Conservation (phyloP, 2,888 invertebrate genomes). For the Callyntrura sp. region DNA sequence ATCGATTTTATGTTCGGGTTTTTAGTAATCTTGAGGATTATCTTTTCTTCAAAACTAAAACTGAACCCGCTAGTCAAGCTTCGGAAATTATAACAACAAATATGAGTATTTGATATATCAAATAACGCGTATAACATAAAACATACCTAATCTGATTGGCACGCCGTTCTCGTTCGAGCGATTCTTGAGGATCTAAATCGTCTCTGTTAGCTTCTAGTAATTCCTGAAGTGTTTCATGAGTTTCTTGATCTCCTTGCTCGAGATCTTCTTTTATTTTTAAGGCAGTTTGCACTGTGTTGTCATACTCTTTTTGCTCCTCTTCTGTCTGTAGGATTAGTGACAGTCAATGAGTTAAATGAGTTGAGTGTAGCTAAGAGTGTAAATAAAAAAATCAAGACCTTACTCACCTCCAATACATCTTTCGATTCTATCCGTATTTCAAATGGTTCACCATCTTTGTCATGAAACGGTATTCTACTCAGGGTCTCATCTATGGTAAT, state of each 20-base stretch:
- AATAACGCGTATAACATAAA: too few species aligned
- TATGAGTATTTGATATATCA: too few species aligned
- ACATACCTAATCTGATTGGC: constrained; percentile 63
- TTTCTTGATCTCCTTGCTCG: constrained; percentile 87
- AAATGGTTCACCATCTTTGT: constrained; percentile 64
- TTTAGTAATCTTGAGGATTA: constrained; percentile 54
- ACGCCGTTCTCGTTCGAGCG: constrained; percentile 44
- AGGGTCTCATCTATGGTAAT: constrained; percentile 56
- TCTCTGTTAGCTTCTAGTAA: constrained; percentile 88
- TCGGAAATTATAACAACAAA: too few species aligned
- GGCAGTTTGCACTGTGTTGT: constrained; percentile 88
- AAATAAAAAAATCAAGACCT: too few species aligned
- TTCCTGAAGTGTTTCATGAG: constrained; percentile 88
- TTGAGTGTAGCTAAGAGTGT: too few species aligned
- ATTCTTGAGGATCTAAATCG: constrained; percentile 84
- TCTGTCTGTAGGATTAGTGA: too few species aligned
- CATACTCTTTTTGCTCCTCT: constrained; percentile 88
- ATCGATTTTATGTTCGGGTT: constrained; percentile 60
- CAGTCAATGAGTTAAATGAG: too few species aligned
- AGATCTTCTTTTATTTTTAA: constrained; percentile 87
- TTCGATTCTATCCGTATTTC: constrained; percentile 58
- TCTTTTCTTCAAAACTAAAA: constrained; percentile 58
- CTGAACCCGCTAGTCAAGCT: constrained; percentile 56
- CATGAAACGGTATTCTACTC: constrained; percentile 28
- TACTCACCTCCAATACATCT: constrained; percentile 6